phyloP scores from a whole-genome alignment of 2,797 vertebrate genomes.

The Cephalopachus bancanus region DNA sequence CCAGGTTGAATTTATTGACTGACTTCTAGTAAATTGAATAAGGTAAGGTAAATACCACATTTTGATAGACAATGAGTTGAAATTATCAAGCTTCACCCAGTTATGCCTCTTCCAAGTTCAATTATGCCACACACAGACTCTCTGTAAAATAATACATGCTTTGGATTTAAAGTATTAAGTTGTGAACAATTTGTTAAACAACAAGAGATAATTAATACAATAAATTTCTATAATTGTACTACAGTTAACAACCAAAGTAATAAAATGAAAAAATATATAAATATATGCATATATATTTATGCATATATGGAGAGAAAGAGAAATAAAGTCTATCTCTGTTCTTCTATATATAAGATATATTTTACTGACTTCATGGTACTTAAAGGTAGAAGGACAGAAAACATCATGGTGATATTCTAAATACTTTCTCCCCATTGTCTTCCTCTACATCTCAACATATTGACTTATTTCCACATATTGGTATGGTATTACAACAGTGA shows the following conservation, averaged over 20 bases:
- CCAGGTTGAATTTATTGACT: background rate
- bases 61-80: background rate
- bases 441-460: background rate
- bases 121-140: background rate
- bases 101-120: background rate
- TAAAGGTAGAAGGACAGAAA: background rate
- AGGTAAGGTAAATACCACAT: background rate
- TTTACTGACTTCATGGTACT: background rate
- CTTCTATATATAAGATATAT: background rate
- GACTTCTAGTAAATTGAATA: background rate
- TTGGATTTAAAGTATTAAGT: background rate
- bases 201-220: background rate
- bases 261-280: background rate
- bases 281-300: background rate
- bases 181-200: background rate
- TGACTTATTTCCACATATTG: background rate
- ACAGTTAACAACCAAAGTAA: background rate
- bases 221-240: background rate
- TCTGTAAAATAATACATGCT: background rate
- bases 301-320: background rate
- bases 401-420: background rate
- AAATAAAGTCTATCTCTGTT: background rate
- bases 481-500: background rate
- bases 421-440: background rate
- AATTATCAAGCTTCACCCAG: background rate